These are phyloP conservation scores for Protophormia terraenovae DNA, from an alignment of 2,888 invertebrate genomes.

Conservation along the genomic window DNA sequence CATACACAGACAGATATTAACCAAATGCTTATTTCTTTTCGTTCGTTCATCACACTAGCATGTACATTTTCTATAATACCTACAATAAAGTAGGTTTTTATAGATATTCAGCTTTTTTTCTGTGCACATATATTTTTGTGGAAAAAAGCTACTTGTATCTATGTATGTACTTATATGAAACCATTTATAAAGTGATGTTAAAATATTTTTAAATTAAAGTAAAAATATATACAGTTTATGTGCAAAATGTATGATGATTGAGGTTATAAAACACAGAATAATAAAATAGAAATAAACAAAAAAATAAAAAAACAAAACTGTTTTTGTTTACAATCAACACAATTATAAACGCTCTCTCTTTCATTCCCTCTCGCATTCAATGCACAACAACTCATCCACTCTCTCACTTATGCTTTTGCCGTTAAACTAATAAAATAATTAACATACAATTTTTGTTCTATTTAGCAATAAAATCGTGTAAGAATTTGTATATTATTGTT, in stretches of 20 bases:
- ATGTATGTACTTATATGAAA: neutral
- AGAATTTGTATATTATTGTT: neutral
- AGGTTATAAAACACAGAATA: slow-evolving; percentile 40
- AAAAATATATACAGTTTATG: slow-evolving; percentile 1
- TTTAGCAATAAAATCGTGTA: neutral
- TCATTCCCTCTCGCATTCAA: neutral
- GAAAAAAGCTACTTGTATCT: neutral
- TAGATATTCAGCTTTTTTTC: neutral
- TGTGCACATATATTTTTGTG: neutral
- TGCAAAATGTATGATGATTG: slow-evolving; percentile 19
- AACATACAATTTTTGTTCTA: slow-evolving; percentile 3
- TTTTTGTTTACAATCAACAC: slow-evolving; percentile 66
- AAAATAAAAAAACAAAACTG: slow-evolving; percentile 1
- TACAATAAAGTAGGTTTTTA: neutral
- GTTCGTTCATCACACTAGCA: neutral
- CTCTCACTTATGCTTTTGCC: neutral
- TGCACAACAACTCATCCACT: slow-evolving; percentile 2
- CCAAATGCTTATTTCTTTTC: neutral
- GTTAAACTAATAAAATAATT: slow-evolving; percentile 14
- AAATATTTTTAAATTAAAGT: neutral
- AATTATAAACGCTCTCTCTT: slow-evolving; percentile 31
- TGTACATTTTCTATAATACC: neutral
- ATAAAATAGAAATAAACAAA: slow-evolving; percentile 58
- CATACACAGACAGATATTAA: neutral
- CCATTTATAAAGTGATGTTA: neutral